A percentile compares a stretch with the other conserved stretches of the same genome.
Evolutionary conservation across 1,140 invertebrate genomes (phyloP).

Genomic region (Drosophila yakuba): DNA sequence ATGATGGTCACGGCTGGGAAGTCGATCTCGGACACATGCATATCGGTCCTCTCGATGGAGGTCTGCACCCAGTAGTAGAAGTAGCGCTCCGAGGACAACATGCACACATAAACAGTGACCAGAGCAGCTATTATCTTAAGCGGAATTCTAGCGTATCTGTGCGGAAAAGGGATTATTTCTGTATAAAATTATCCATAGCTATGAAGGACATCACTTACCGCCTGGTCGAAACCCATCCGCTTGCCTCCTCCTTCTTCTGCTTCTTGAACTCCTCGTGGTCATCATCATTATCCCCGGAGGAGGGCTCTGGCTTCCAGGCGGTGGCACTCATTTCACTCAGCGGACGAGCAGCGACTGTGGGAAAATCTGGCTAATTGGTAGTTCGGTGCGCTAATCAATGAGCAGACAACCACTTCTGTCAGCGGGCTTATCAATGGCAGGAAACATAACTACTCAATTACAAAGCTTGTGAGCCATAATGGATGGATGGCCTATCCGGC

Average conservation of each 20-base stretch:
- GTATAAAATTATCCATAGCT: too few species aligned
- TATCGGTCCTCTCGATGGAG: conserved; percentile 71
- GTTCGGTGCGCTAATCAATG: conserved; percentile 57
- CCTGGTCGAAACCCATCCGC: conserved; percentile 15
- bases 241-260: neutral
- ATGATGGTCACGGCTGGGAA: conserved; percentile 76
- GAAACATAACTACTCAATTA: conserved; percentile 76
- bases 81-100: conserved; percentile 71
- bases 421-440: conserved; percentile 43
- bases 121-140: conserved; percentile 21
- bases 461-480: conserved; percentile 55
- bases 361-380: conserved; percentile 47
- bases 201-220: conserved; percentile 23
- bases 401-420: conserved; percentile 32
- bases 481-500: conserved; percentile 40
- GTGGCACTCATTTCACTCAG: conserved; percentile 42
- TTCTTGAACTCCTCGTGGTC: conserved; percentile 16
- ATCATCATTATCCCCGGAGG: conserved; percentile 34
- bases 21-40: conserved; percentile 71
- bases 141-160: conserved; percentile 30
- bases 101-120: conserved; percentile 51
- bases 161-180: neutral
- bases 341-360: conserved; percentile 18
- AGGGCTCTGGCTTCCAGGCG: conserved; percentile 17
- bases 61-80: conserved; percentile 76